Evolutionary conservation across 2,888 invertebrate genomes (phyloP).

Genomic region (Philaethria dido): DNA sequence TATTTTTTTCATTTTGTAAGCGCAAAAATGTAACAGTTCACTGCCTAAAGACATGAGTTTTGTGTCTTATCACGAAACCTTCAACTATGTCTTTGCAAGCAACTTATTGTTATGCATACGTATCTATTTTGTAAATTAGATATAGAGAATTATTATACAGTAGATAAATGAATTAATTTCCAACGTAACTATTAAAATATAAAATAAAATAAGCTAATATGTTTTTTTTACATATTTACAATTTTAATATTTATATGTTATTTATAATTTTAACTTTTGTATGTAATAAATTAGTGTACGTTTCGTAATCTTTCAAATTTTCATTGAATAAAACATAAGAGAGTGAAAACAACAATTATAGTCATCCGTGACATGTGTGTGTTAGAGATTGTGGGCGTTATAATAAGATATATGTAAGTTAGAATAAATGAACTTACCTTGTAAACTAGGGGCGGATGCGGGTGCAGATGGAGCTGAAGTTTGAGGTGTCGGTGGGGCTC

Average conservation of each 20-base stretch:
- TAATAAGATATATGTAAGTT: not conserved
- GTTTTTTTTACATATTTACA: no score
- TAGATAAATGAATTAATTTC: no score
- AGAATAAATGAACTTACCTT: conserved; percentile 79
- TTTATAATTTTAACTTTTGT: no score
- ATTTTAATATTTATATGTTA: no score
- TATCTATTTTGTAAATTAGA: not conserved
- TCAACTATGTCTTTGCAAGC: not conserved
- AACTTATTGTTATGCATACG: not conserved
- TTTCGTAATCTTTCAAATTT: no score
- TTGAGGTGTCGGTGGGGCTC: conserved; percentile 72
- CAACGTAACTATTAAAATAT: not conserved
- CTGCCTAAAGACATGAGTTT: not conserved
- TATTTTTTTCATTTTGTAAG: not conserved
- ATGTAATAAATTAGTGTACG: no score
- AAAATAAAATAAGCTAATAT: no score
- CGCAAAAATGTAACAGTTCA: not conserved
- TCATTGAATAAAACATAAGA: no score
- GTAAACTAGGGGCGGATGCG: conserved; percentile 75
- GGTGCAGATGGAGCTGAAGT: conserved; percentile 73
- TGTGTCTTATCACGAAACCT: conserved; percentile 1
- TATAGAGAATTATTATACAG: not conserved
- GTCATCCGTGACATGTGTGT: no score
- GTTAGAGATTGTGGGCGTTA: no score
- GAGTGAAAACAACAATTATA: no score